Percentiles rank a stretch among this genome's conserved stretches.
These are phyloP conservation scores for Xiphorhynchus erythropygius DNA, from an alignment of 2,797 vertebrate genomes.

Conservation along the genomic window DNA sequence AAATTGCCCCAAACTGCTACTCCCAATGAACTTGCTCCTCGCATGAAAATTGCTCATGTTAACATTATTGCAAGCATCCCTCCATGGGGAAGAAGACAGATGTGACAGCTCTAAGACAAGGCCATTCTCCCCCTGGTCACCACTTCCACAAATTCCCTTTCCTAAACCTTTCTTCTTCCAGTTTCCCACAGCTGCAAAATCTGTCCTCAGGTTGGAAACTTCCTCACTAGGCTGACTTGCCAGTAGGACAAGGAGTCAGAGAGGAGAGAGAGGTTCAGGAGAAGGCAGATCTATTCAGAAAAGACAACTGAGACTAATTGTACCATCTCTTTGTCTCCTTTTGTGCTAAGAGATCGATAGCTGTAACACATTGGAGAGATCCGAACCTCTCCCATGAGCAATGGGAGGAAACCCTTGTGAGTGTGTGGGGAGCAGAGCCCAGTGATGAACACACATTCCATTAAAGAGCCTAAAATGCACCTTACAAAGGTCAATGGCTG, in stretches of 20 bases:
- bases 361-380: accelerated
- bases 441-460: background rate
- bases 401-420: background rate
- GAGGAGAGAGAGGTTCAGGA: background rate
- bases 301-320: background rate
- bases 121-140: background rate
- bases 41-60: background rate
- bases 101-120: background rate
- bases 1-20: conserved; percentile 37
- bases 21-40: conserved; percentile 5
- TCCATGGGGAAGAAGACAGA: background rate
- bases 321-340: background rate
- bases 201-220: background rate
- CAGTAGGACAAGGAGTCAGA: background rate
- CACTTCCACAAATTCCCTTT: background rate
- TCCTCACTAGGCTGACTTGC: background rate
- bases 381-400: background rate
- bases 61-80: background rate
- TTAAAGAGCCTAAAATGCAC: background rate
- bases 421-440: background rate
- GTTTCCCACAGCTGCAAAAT: background rate
- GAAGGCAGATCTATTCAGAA: background rate
- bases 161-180: background rate
- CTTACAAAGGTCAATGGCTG: background rate
- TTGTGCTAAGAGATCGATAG: background rate